phyloP scores from a whole-genome alignment of 2,888 invertebrate species.

The Drosophila hamatofila region DNA sequence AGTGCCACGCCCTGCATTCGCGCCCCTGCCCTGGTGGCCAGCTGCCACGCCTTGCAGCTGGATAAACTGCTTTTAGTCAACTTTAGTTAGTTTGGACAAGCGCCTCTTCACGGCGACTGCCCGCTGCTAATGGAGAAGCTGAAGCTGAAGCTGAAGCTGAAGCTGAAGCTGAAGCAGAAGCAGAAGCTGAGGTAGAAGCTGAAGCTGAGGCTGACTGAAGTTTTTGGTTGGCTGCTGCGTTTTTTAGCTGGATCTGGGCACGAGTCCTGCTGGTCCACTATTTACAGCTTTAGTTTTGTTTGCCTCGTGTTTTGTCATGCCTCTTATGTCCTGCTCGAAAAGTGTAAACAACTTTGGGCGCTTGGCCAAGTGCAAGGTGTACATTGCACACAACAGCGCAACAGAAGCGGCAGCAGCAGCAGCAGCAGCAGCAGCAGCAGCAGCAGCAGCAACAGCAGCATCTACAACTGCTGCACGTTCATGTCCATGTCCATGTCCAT shows the following conservation, averaged over 20 bases:
- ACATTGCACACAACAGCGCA: constrained; percentile 26
- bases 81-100: constrained; percentile 76
- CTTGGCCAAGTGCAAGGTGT: constrained; percentile 78
- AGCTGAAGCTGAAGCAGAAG: constrained; percentile 24
- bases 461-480: constrained; percentile 40
- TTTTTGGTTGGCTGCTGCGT: constrained; percentile 40
- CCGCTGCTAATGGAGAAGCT: constrained; percentile 62
- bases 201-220: constrained; percentile 26
- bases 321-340: constrained; percentile 79
- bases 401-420: neutral
- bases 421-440: neutral
- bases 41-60: constrained; percentile 34
- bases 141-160: constrained; percentile 17
- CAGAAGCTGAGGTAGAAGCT: constrained; percentile 15
- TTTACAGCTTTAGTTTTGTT: constrained; percentile 75
- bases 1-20: constrained; percentile 26
- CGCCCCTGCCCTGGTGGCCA: constrained; percentile 10
- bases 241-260: constrained; percentile 45
- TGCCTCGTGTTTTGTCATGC: constrained; percentile 81
- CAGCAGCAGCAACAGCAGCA: constrained; percentile 1
- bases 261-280: constrained; percentile 55
- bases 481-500: constrained; percentile 32
- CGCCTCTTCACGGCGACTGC: constrained; percentile 38
- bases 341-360: constrained; percentile 84
- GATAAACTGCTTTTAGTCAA: constrained; percentile 81